Evolutionary conservation across 2,888 invertebrate species (phyloP).

Genomic region (Melolontha melolontha): DNA sequence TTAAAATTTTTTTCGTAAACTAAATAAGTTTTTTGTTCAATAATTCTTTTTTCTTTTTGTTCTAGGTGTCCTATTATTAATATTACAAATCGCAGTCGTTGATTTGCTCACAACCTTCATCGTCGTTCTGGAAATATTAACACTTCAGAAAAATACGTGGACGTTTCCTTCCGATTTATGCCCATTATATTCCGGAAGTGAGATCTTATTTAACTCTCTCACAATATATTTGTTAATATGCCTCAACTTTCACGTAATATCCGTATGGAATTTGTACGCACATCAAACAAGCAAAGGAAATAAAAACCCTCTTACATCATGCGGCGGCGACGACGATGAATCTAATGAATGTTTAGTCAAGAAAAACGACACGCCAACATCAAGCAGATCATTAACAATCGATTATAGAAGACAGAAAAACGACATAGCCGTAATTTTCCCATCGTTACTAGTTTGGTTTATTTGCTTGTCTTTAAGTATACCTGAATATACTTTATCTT

Average conservation of each 20-base stretch:
- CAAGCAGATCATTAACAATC: slow-evolving; percentile 68
- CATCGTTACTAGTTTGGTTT: slow-evolving; percentile 71
- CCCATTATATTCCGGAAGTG: slow-evolving; percentile 69
- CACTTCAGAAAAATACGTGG: slow-evolving; percentile 68
- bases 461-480: slow-evolving; percentile 71
- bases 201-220: slow-evolving; percentile 70
- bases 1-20: too few species aligned
- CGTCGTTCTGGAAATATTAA: slow-evolving; percentile 69
- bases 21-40: too few species aligned
- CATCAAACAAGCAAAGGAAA: slow-evolving; percentile 61
- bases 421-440: slow-evolving; percentile 68
- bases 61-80: slow-evolving; percentile 52
- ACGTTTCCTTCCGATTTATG: slow-evolving; percentile 67
- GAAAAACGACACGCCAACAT: slow-evolving; percentile 62
- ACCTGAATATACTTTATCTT: slow-evolving; percentile 70
- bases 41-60: slow-evolving; percentile 24
- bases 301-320: slow-evolving; percentile 58
- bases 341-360: slow-evolving; percentile 59
- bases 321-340: slow-evolving; percentile 53
- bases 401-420: slow-evolving; percentile 68
- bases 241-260: slow-evolving; percentile 71
- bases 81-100: slow-evolving; percentile 69
- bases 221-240: slow-evolving; percentile 70
- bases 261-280: slow-evolving; percentile 69
- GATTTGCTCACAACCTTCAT: slow-evolving; percentile 67